Evolutionary conservation across 2,797 vertebrate genomes (phyloP).

Genomic region (Cyprinella venusta): DNA sequence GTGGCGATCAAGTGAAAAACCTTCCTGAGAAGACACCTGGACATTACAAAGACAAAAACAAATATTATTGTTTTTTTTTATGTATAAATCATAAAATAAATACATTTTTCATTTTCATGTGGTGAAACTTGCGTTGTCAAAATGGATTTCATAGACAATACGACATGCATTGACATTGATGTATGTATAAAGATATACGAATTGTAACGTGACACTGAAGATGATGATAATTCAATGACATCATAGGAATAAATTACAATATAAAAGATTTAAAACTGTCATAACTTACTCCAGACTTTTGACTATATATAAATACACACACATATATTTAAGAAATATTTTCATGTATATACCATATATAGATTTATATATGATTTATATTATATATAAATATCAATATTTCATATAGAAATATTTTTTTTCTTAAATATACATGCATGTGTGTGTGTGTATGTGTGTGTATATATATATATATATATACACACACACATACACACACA

Average conservation of each 20-base stretch:
- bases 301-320: too few species aligned
- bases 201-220: neutral
- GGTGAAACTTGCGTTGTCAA: neutral
- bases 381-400: too few species aligned
- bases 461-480: too few species aligned
- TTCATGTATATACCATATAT: too few species aligned
- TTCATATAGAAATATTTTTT: too few species aligned
- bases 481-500: too few species aligned
- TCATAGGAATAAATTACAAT: neutral
- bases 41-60: neutral
- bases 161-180: too few species aligned
- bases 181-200: neutral
- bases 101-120: neutral
- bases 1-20: neutral
- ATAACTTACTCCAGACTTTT: neutral
- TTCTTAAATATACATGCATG: too few species aligned
- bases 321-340: too few species aligned
- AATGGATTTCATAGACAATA: neutral
- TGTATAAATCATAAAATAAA: too few species aligned
- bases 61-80: neutral
- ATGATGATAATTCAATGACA: neutral
- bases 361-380: too few species aligned
- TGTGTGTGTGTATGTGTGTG: too few species aligned
- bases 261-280: neutral
- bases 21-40: constrained; percentile 18